Percentiles rank a stretch among this genome's conserved stretches.
Evolutionary conservation across 2,113 vertebrate species (phyloP).

Genomic region (Amphiprion ocellaris): DNA sequence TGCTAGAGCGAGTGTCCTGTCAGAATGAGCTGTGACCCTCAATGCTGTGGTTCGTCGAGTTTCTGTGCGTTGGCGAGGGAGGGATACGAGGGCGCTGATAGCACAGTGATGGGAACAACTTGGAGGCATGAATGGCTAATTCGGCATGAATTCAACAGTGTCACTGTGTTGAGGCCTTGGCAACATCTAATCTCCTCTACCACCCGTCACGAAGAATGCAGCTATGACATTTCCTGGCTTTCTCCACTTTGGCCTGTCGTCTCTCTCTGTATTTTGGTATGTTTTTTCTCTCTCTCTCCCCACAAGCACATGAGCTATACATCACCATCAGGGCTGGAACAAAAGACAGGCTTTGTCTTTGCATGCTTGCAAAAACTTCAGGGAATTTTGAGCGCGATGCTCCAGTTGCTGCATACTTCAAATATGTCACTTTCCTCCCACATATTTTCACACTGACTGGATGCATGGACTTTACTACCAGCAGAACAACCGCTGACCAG

Average conservation of each 20-base stretch:
- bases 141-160: conserved; percentile 47
- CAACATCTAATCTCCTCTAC: conserved; percentile 43
- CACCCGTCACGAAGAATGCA: conserved; percentile 23
- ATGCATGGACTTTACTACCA: conserved; percentile 21
- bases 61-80: conserved; percentile 47
- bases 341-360: conserved; percentile 68
- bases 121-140: conserved; percentile 68
- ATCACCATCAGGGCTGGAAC: conserved; percentile 46
- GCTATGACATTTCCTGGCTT: conserved; percentile 28
- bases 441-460: conserved; percentile 51
- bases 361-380: conserved; percentile 63
- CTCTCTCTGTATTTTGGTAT: conserved; percentile 9
- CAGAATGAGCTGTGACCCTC: conserved; percentile 50
- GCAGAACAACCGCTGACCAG: not conserved
- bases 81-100: conserved; percentile 58
- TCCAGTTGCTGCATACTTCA: conserved; percentile 73
- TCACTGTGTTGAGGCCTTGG: conserved; percentile 42
- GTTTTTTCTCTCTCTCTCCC: conserved; percentile 8
- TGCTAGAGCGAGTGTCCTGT: conserved; percentile 38
- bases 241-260: not conserved
- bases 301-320: conserved; percentile 17
- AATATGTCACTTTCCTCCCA: conserved; percentile 69
- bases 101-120: conserved; percentile 63
- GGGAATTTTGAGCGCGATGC: conserved; percentile 67
- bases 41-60: conserved; percentile 53